Evolutionary conservation across 2,888 invertebrate species (phyloP).

Genomic region (Archaeoteleia sp.): DNA sequence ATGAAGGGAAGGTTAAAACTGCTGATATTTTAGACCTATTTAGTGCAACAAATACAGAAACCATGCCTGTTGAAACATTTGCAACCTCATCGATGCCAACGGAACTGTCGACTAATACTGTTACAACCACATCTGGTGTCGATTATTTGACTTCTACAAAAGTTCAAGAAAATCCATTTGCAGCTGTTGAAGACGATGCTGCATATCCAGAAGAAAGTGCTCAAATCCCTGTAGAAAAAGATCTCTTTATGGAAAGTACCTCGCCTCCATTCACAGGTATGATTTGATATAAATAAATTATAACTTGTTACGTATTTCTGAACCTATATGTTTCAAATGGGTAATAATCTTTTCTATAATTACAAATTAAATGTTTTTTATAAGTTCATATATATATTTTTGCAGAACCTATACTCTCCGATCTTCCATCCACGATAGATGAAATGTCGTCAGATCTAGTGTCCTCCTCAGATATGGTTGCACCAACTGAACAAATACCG

Average conservation of each 20-base stretch:
- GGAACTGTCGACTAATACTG: conserved; percentile 35
- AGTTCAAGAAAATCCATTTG: conserved; percentile 67
- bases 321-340: no score
- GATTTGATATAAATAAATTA: conserved; percentile 1
- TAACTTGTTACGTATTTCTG: no score
- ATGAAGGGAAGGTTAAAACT: conserved; percentile 66
- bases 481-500: conserved; percentile 7
- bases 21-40: conserved; percentile 71
- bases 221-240: conserved; percentile 56
- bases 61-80: conserved; percentile 56
- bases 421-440: conserved; percentile 20
- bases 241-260: conserved; percentile 56
- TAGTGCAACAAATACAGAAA: conserved; percentile 65
- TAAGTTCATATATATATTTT: background rate
- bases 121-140: conserved; percentile 47
- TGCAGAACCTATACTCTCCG: conserved; percentile 2
- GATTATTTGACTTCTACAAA: conserved; percentile 47
- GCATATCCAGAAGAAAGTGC: conserved; percentile 37
- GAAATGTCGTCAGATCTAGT: conserved; percentile 25
- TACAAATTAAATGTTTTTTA: no score
- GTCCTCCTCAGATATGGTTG: conserved; percentile 14
- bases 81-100: conserved; percentile 55
- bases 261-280: conserved; percentile 49
- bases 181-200: conserved; percentile 47
- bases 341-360: no score